Evolutionary conservation across 2,888 invertebrate genomes (phyloP), one percentile per base, ranked within the genome.

Genomic region (Laothoe populi): DNA sequence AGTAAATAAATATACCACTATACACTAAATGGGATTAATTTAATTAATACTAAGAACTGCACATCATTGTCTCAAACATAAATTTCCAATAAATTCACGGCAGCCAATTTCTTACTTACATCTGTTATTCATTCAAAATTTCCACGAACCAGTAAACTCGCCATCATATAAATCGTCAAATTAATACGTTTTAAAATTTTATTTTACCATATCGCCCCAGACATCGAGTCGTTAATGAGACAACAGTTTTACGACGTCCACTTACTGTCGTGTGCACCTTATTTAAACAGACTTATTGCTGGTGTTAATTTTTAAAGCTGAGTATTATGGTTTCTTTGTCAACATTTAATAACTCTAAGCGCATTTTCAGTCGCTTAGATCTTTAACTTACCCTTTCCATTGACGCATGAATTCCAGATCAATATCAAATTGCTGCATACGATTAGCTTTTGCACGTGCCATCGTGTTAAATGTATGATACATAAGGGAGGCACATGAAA

Each of bases 141-240:
- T 59, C 48, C 44, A 57, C 31, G 26, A 66, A 73, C 64, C 64
- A 40, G 61, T 67, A 71, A 74, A 64, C 69, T 66, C 64, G 64
- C 63, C 68, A 67, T 83, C 79, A 86, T 83, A 88, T 88, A 86
- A 83, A 86, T 88, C 84, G 81, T 84, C 86, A 87, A 86, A 88
- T 87, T 84, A 86, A 84, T 81, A 64, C 75, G 76, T 73, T 79
- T 81, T 79, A 78, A 79, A 70, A 70, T 80, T 78, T 71, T 64
- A 63, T 70, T 67, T 67, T 53, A 26, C 49, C 49, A 53, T 61
- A 61, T 61, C 60, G 49, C 48, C 16, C 16, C 48, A 49, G 48
- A 59, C 68, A 59, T 60, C 66, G 65, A 70, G 65, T 72, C 75
- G 81, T 85, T 88, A 88, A 89, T 83, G 84, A 87, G 88, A 76